Conservation (phyloP, 2,888 invertebrate genomes). For the Aleiodes testaceus region DNA sequence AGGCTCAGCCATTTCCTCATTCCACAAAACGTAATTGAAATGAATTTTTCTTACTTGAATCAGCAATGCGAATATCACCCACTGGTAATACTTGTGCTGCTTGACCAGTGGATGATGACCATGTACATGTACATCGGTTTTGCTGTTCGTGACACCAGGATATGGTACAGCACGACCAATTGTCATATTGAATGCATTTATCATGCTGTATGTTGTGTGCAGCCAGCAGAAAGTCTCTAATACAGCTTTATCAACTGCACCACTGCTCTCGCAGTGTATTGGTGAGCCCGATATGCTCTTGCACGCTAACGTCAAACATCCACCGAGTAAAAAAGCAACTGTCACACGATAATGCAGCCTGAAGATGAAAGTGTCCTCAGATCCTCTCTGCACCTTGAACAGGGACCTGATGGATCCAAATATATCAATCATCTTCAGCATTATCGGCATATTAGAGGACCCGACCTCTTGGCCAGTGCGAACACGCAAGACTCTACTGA, state of each 20-base stretch:
- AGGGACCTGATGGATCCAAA: conserved; percentile 70
- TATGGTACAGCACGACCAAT: conserved; percentile 81
- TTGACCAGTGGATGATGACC: conserved; percentile 70
- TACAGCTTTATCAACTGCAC: conserved; percentile 80
- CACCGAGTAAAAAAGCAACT: conserved; percentile 74
- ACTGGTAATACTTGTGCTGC: conserved; percentile 77
- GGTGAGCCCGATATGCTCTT: conserved; percentile 72
- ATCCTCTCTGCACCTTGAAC: conserved; percentile 67
- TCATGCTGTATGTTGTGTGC: conserved; percentile 91
- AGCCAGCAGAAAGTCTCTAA: conserved; percentile 95
- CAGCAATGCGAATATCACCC: conserved; percentile 77
- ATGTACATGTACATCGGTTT: conserved; percentile 75
- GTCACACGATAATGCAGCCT: conserved; percentile 75
- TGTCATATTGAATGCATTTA: conserved; percentile 79
- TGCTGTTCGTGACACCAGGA: conserved; percentile 83
- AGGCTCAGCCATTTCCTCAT: no score
- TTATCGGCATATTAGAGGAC: conserved; percentile 64
- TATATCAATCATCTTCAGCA: conserved; percentile 71
- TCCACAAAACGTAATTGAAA: no score
- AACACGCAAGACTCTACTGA: neutral
- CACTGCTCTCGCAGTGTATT: conserved; percentile 72
- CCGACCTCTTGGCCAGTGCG: neutral
- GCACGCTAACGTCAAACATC: conserved; percentile 75
- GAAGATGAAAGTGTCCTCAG: conserved; percentile 74
- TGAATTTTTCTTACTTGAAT: conserved; percentile 73